Conservation (phyloP, 2,888 invertebrate species). For the Cecidostiba fungosa region DNA sequence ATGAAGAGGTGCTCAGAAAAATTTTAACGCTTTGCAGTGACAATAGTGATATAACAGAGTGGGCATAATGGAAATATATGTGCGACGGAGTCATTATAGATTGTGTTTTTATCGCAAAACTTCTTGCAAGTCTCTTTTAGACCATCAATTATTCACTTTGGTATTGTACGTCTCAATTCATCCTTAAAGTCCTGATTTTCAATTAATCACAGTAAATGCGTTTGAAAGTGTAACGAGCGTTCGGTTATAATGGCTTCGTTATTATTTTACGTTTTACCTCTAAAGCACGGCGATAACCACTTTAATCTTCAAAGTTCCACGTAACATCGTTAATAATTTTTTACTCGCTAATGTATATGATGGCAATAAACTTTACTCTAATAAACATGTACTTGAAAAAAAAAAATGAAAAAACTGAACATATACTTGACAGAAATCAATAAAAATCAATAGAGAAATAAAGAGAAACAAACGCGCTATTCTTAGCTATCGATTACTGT, state of each 20-base stretch:
- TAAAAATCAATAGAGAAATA: neutral
- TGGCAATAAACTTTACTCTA: neutral
- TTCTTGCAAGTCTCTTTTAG: neutral
- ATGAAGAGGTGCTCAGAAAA: constrained; percentile 52
- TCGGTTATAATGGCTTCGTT: neutral
- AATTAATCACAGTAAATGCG: neutral
- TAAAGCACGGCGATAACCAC: neutral
- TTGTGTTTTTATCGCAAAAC: neutral
- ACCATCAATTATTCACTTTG: neutral
- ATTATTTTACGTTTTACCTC: neutral
- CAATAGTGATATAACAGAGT: constrained; percentile 23
- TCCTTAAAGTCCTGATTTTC: constrained; percentile 19
- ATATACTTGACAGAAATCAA: neutral
- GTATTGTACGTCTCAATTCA: neutral
- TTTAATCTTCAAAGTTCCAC: neutral
- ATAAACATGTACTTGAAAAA: neutral
- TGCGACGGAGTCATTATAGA: neutral
- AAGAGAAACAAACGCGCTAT: neutral
- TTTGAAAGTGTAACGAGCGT: neutral
- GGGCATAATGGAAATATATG: constrained; percentile 17
- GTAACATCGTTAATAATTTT: neutral
- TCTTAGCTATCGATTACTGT: neutral
- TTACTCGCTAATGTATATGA: neutral
- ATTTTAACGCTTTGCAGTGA: constrained; percentile 14
- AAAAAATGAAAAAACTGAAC: neutral